Base-by-base conservation (phyloP, 2,797 vertebrate genomes). In the Pachyuromys duprasi region DNA sequence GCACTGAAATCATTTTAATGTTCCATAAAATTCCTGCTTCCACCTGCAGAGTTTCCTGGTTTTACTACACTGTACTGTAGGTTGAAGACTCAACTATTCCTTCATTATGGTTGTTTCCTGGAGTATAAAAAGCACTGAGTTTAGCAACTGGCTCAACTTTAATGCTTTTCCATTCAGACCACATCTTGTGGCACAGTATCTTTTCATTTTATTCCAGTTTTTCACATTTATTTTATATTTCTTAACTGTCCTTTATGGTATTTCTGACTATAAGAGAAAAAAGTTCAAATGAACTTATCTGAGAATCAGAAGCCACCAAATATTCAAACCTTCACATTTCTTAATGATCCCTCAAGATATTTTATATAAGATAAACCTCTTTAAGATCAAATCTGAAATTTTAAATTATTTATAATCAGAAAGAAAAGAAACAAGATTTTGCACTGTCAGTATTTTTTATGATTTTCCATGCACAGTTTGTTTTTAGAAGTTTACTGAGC, bases 401-500 rank as follows among this genome's bases (percentile, higher is more conserved):
- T 78, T 95, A 89, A 97, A 93, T 91, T 86, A 93, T 94, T 96
- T 95, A 90, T 84, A 93, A 87, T 53, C 76, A 95, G 75, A 88
- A 97, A 89, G 79, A 82, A 67, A 96, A 78, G 39, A 91, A 89
- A 97, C 76, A 96, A 80, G 49, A 65, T 57, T 97, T 95, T 95
- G 42, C 39, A 74, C 60, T 97, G 87, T 72, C 70, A 53, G 45
- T 75, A 86, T 94, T 96, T 98, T 93, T 93, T 94, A 76, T 83
- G 93, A 86, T 95, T 97, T 94, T 94, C 90, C 81, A 96, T 86
- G 90, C 80, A 91, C 96, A 96, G 97, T 97, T 93, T 97, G 97
- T 97, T 98, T 97, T 95, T 92, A 70, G 96, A 97, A 97, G 97
- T 98, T 98, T 98, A 95, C 98, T 89, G 89, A 96, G 92, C 90